Conservation (phyloP, 2,888 invertebrate species). For the Entomobrya multifasciata region DNA sequence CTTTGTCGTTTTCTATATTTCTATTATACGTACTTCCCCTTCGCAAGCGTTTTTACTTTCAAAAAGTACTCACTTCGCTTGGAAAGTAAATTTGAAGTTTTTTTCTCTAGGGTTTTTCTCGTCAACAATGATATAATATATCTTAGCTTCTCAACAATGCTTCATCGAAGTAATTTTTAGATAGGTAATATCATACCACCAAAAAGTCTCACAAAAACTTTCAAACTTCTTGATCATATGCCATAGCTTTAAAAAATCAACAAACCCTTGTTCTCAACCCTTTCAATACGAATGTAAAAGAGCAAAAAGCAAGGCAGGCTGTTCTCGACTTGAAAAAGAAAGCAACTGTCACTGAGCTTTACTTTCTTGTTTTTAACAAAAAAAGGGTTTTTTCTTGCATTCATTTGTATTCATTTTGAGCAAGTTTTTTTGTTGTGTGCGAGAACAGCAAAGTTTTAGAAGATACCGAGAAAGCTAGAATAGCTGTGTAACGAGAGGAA, state of each 20-base stretch:
- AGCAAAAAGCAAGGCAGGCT: not conserved
- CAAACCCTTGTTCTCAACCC: conserved; percentile 1
- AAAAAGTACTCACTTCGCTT: too few species aligned
- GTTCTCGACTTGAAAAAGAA: too few species aligned
- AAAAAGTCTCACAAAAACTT: not conserved
- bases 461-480: not conserved
- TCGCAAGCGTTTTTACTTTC: too few species aligned
- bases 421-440: conserved; percentile 27
- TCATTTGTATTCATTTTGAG: conserved; percentile 63
- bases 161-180: too few species aligned
- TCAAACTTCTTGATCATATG: conserved; percentile 19
- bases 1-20: too few species aligned
- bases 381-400: not conserved
- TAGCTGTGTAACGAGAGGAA: not conserved
- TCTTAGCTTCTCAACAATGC: too few species aligned
- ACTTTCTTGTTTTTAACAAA: conserved; percentile 16
- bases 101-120: too few species aligned
- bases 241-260: not conserved
- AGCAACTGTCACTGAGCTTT: conserved; percentile 34
- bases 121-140: too few species aligned
- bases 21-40: too few species aligned
- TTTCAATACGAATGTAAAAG: conserved; percentile 35
- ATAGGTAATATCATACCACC: conserved; percentile 17
- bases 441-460: conserved; percentile 28
- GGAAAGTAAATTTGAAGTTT: too few species aligned